Evolutionary conservation across 2,888 invertebrate genomes (phyloP).

Genomic region (Tenthredo livida): DNA sequence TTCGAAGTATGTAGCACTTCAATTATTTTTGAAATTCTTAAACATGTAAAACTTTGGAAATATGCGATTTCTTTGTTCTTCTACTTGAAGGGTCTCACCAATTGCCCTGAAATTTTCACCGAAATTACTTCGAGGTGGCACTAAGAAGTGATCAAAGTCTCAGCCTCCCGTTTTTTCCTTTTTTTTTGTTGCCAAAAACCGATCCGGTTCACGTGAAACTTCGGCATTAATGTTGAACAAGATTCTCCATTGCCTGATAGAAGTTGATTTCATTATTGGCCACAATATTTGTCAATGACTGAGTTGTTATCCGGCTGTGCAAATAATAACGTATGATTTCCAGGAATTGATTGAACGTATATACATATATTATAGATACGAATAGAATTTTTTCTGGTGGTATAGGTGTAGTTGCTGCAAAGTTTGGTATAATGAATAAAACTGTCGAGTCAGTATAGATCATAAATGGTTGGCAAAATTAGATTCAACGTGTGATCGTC

Average conservation of each 20-base stretch:
- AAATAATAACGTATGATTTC: not conserved
- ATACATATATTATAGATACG: not conserved
- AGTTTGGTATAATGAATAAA: slow-evolving; percentile 3
- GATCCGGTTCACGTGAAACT: too few species aligned
- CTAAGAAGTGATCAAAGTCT: too few species aligned
- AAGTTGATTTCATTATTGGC: not conserved
- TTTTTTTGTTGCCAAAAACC: too few species aligned
- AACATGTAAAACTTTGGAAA: too few species aligned
- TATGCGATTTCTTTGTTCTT: too few species aligned
- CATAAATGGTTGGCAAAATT: slow-evolving; percentile 15
- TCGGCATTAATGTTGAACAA: not conserved
- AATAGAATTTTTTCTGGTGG: not conserved
- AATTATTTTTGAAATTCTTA: too few species aligned
- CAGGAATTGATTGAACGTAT: not conserved
- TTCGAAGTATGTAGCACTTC: too few species aligned
- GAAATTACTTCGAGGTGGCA: too few species aligned
- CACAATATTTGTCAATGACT: not conserved
- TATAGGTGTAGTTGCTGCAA: not conserved
- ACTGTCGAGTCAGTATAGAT: slow-evolving; percentile 42
- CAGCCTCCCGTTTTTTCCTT: too few species aligned
- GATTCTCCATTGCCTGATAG: not conserved
- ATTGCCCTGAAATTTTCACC: too few species aligned
- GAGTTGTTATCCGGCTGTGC: not conserved
- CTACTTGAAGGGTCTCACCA: too few species aligned
- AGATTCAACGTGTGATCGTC: slow-evolving; percentile 14